Conservation (phyloP, 2,113 vertebrate genomes). For the Rhabdomys dilectus region DNA sequence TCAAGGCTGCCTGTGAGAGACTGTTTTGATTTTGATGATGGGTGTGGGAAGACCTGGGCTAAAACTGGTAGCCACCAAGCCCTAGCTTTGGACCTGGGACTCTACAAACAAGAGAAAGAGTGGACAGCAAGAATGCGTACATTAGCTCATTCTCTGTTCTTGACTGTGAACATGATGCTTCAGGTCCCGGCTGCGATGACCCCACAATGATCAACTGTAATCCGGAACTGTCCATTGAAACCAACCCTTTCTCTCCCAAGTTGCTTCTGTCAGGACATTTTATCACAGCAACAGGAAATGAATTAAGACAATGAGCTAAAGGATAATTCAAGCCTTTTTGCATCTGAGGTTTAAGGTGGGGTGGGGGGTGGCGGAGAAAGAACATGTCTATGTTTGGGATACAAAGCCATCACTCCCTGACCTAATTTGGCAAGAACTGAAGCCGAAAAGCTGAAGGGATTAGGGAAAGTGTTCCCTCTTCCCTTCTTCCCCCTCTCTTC, state of each 20-base stretch:
- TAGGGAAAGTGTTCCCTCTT: neutral
- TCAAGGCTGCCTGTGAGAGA: neutral
- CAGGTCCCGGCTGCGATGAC: neutral
- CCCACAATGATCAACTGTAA: no score
- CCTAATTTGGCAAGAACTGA: neutral
- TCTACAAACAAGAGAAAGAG: no score
- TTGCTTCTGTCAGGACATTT: neutral
- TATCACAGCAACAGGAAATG: neutral
- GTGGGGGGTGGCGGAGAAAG: neutral
- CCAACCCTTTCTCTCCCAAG: no score
- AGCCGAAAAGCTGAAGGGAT: neutral
- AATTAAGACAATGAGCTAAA: neutral
- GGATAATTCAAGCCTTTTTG: neutral
- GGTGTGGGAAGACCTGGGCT: neutral
- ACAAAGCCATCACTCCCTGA: neutral
- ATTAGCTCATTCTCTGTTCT: neutral
- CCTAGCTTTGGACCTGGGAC: neutral
- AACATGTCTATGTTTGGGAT: neutral
- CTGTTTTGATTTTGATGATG: no score
- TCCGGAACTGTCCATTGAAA: no score
- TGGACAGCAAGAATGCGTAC: no score
- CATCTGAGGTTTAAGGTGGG: neutral
- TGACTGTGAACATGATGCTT: neutral
- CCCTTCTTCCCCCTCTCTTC: accelerated
- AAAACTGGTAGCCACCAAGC: neutral